Evolutionary conservation across 2,113 vertebrate genomes (phyloP).

Genomic region (Hippoglossus stenolepis): DNA sequence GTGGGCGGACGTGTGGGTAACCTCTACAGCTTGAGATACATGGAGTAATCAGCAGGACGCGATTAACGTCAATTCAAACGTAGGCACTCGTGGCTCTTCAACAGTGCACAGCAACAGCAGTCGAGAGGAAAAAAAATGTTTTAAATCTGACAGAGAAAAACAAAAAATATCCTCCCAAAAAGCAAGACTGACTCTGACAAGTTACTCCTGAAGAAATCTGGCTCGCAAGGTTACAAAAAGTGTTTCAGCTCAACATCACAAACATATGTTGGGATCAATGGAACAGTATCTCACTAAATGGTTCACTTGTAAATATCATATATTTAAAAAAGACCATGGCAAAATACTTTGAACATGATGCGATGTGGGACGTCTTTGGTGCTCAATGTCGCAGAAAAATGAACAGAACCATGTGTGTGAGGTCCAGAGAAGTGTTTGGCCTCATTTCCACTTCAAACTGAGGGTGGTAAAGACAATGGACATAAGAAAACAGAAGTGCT

Average conservation of each 20-base stretch:
- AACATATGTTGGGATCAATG: constrained; percentile 36
- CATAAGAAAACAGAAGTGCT: constrained; percentile 43
- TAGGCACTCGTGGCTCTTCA: constrained; percentile 79
- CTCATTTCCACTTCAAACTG: constrained; percentile 20
- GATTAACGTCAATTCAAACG: constrained; percentile 61
- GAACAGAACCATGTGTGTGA: constrained; percentile 17
- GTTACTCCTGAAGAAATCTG: constrained; percentile 33
- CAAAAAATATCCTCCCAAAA: constrained; percentile 10
- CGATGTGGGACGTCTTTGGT: constrained; percentile 68
- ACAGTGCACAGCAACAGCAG: constrained; percentile 71
- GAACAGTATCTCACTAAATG: constrained; percentile 17
- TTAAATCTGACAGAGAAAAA: constrained; percentile 21
- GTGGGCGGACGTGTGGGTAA: neutral
- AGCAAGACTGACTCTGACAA: constrained; percentile 17
- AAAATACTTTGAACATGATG: neutral
- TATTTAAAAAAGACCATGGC: constrained; percentile 1
- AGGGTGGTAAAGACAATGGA: constrained; percentile 25
- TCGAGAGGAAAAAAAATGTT: constrained; percentile 2
- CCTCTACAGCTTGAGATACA: constrained; percentile 41
- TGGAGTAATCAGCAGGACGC: constrained; percentile 61
- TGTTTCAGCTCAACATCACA: constrained; percentile 43
- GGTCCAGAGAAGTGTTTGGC: constrained; percentile 48
- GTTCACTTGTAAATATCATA: constrained; percentile 1
- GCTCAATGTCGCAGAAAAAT: constrained; percentile 53
- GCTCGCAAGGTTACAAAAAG: constrained; percentile 29